Conservation (phyloP, 1,140 invertebrate genomes). For the Maniola jurtina region DNA sequence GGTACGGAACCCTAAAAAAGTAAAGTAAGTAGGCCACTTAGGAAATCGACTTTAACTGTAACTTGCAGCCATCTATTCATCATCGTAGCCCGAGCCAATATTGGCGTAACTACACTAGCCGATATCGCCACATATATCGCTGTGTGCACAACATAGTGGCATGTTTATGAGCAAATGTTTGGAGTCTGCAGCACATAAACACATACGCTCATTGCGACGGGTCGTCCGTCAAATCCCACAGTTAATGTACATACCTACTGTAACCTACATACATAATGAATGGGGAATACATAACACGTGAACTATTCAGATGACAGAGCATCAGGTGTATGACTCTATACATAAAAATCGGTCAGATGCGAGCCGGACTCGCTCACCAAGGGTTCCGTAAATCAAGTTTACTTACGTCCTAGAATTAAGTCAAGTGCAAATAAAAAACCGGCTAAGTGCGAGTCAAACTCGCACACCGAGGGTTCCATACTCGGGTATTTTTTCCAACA, state of each 20-base stretch:
- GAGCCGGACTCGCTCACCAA: too few relatives aligned
- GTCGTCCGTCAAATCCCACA: not conserved
- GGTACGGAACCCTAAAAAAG: too few relatives aligned
- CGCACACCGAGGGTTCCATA: too few relatives aligned
- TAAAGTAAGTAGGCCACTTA: not conserved
- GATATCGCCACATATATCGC: not conserved
- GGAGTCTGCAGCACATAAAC: not conserved
- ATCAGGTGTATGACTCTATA: too few relatives aligned
- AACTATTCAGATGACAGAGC: too few relatives aligned
- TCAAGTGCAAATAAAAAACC: too few relatives aligned
- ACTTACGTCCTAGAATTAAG: too few relatives aligned
- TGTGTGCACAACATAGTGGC: constrained; percentile 5
- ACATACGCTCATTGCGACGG: not conserved
- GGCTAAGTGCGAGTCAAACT: too few relatives aligned
- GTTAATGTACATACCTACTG: not conserved
- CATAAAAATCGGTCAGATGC: too few relatives aligned
- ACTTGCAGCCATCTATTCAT: not conserved
- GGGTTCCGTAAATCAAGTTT: too few relatives aligned
- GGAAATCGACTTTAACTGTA: not conserved
- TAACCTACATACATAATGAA: not conserved
- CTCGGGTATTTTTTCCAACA: too few relatives aligned
- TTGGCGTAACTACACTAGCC: not conserved
- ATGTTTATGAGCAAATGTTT: constrained; percentile 10
- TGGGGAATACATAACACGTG: not conserved
- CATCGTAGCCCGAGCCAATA: not conserved